Evolutionary conservation across 2,888 invertebrate species (phyloP).

Genomic region (Crepidodera aurea): DNA sequence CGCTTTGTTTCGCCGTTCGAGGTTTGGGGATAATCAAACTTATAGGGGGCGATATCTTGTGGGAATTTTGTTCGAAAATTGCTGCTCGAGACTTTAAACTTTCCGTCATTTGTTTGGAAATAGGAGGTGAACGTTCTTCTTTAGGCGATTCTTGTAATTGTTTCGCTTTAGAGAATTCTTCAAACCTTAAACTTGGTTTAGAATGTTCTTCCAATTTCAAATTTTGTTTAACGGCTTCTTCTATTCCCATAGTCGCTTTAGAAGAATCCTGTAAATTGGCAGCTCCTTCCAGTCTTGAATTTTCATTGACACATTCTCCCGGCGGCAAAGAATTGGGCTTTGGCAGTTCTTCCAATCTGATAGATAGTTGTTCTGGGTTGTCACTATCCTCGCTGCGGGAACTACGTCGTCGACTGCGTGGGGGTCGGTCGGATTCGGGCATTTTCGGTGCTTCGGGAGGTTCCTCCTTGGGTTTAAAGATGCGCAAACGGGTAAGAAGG

Average conservation of each 20-base stretch:
- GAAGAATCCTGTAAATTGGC: conserved; percentile 1
- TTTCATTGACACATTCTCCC: conserved; percentile 1
- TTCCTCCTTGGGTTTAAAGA: conserved; percentile 53
- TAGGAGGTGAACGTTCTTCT: conserved; percentile 27
- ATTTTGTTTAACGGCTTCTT: conserved; percentile 6
- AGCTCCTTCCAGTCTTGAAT: conserved; percentile 7
- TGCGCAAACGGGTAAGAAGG: conserved; percentile 62
- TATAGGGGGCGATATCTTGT: conserved; percentile 40
- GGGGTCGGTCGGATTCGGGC: conserved; percentile 28
- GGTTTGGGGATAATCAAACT: conserved; percentile 34
- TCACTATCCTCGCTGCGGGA: conserved; percentile 42
- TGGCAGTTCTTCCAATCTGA: conserved; percentile 19
- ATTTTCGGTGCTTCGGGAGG: conserved; percentile 22
- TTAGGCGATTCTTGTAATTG: not conserved
- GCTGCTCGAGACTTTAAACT: conserved; percentile 53
- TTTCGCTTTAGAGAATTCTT: conserved; percentile 9
- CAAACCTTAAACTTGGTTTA: not conserved
- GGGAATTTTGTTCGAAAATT: conserved; percentile 51
- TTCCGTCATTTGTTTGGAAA: conserved; percentile 38
- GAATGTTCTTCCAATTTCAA: not conserved
- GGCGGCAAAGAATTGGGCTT: conserved; percentile 3
- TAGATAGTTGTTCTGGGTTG: conserved; percentile 15
- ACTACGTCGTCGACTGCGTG: conserved; percentile 43
- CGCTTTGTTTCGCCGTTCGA: conserved; percentile 38
- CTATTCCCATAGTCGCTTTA: not conserved